Evolutionary conservation across 1,140 invertebrate genomes (phyloP), one percentile per base, ranked within the genome.

Genomic region (Aporrectodea caliginosa): DNA sequence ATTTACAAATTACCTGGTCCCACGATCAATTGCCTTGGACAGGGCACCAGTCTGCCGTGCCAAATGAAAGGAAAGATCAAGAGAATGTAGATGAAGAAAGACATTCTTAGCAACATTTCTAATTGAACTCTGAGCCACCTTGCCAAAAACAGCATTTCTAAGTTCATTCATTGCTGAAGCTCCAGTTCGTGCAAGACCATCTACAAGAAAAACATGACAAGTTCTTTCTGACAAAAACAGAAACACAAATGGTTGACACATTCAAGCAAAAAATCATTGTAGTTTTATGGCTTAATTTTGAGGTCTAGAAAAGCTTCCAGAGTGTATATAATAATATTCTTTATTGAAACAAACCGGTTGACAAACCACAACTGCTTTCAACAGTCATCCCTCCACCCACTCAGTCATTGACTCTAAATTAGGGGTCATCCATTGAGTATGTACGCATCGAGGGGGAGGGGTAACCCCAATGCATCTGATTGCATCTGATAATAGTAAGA

Each of bases 81-180:
- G 89, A 87, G 93, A 94, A 87, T 99, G 98, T 33, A 99, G 89
- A 90, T 99, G 98, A n/a, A 94, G 88, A 88, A 99, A 99, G 14
- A 99, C 96, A 89, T 97, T 98, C 87, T 91, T 93, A 0, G 97
- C 95, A 81, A 99, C 94, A 88, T 93, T 92, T 74, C 97, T 89
- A 81, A 99, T 98, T 6, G 97, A 99, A 88, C 95, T 93, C 87
- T 99, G 97, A 0, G 98, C 96, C n/a, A 99, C 98, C 88, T 93
- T 94, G 1, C 97, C 97, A 90, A 99, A 99, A 30, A 99, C 95
- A 12, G 97, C 97, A 90, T 99, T 99, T 75, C 98, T 89, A 16
- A 99, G 86, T 90, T 99, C 98, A 89, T 98, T 98, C 85, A 98
- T 97, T 72, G 93, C 93, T 0, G 94, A 92, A 29, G 96, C 93